Evolutionary conservation across 2,113 vertebrate genomes (phyloP).

Genomic region (Engystomops pustulosus): DNA sequence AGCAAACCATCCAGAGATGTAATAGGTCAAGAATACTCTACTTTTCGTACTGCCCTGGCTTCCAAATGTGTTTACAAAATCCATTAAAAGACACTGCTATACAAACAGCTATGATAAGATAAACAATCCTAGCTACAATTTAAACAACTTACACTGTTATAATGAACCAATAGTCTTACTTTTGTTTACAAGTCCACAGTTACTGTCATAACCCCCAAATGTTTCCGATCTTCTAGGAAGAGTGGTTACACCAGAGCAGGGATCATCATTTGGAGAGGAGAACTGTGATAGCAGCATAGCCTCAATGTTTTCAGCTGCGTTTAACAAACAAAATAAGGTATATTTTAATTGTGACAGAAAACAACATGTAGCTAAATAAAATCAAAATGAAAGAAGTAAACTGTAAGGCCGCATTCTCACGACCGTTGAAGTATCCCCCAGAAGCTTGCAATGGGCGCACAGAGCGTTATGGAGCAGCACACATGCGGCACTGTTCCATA

Average conservation of each 20-base stretch:
- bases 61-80: too few relatives aligned
- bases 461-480: too few relatives aligned
- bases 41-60: too few relatives aligned
- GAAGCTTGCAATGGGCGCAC: too few relatives aligned
- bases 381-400: too few relatives aligned
- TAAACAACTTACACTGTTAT: not conserved
- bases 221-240: slow-evolving; percentile 82
- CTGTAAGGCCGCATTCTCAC: too few relatives aligned
- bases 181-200: slow-evolving; percentile 70
- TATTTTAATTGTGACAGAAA: too few relatives aligned
- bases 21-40: too few relatives aligned
- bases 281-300: slow-evolving; percentile 79
- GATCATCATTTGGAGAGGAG: slow-evolving; percentile 69
- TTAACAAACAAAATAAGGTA: not conserved
- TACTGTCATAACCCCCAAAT: slow-evolving; percentile 85
- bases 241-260: slow-evolving; percentile 60
- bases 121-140: not conserved
- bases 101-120: not conserved
- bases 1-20: too few relatives aligned
- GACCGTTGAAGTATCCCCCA: too few relatives aligned
- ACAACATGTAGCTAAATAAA: too few relatives aligned
- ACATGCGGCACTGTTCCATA: too few relatives aligned
- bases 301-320: slow-evolving; percentile 87
- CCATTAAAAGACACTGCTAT: not conserved
- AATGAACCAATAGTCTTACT: slow-evolving; percentile 66